Percentiles rank a stretch among this genome's conserved stretches.
phyloP scores from a whole-genome alignment of 2,888 invertebrate genomes.

The Eristalinus aeneus region DNA sequence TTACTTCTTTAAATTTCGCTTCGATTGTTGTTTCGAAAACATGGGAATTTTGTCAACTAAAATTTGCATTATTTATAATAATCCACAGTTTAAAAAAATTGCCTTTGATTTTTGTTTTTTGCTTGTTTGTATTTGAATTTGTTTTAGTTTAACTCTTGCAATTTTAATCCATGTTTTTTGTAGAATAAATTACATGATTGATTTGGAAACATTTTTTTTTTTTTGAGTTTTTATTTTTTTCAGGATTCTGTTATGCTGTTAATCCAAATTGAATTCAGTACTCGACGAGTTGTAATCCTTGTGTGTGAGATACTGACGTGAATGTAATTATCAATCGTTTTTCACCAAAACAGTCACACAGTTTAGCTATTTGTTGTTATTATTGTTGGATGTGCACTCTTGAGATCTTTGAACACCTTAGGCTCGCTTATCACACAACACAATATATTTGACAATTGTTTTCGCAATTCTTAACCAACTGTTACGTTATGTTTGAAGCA shows the following conservation, averaged over 20 bases:
- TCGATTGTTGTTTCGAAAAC: constrained; percentile 81
- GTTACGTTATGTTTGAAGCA: constrained; percentile 58
- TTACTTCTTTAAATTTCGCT: constrained; percentile 81
- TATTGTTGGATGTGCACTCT: constrained; percentile 18
- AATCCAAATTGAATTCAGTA: neutral
- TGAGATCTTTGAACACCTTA: constrained; percentile 41
- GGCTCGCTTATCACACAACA: constrained; percentile 32
- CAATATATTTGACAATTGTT: constrained; percentile 31
- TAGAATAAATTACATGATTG: constrained; percentile 38
- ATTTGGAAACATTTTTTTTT: constrained; percentile 30
- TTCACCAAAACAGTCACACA: neutral
- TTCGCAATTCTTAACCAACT: constrained; percentile 35
- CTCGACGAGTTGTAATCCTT: neutral
- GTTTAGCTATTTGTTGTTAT: neutral
- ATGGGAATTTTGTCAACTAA: constrained; percentile 81
- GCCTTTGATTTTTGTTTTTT: constrained; percentile 58
- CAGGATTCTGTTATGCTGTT: constrained; percentile 19
- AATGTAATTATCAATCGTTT: neutral
- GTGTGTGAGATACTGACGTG: neutral
- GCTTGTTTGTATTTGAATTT: constrained; percentile 28
- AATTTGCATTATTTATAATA: constrained; percentile 79
- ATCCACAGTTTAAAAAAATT: constrained; percentile 67
- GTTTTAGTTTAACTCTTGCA: constrained; percentile 49
- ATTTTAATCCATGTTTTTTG: constrained; percentile 58
- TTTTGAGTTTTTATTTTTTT: constrained; percentile 15